Base-by-base conservation (phyloP, 2,797 vertebrate genomes). In the Anas flavirostris region DNA sequence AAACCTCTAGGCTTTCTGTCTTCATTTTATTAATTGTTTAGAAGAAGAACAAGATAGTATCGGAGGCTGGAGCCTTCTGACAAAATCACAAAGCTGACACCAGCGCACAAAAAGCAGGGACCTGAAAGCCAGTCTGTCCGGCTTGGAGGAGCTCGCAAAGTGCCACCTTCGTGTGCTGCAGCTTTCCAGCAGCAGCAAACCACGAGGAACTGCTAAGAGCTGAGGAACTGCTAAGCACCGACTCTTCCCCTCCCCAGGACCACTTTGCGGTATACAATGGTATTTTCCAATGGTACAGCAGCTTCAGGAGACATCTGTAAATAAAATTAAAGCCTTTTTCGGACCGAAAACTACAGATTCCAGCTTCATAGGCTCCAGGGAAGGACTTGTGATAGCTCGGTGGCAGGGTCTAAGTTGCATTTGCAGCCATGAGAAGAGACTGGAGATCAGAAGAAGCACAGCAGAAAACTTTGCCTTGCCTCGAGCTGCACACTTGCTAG, bases 21-120 rank as follows among this genome's bases (percentile, higher is more conserved):
- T 94, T 92, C 62, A 35, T 87, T 94, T 95, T 92, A 91, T 92
- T 94, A 95, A 88, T 91, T 95, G 91, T 92, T 96, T 93, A 91
- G 82, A 68, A 95, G 91, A 94, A 88, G 59, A 86, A 74, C 44
- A 82, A 91, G 82, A 95, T 76, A 73, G 25, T 84, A 91, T 84
- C 90, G 86, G 90, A 92, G 91, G 39, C 92, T 29, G 84, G 80
- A 90, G 64, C 37, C 94, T 92, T 76, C 85, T 86, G 74, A 92
- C 59, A 84, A 86, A 92, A 88, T 53, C 59, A 41, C 33, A 93
- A 83, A 10, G 68, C 78, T 89, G 77, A 95, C 35, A 35, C 74
- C 53, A 82, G 59, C 0, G 1, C 10, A 53, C 35, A 77, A 26
- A 33, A 74, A 90, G 39, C 41, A 66, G 43, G 46, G 84, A 93